Evolutionary conservation across 1,140 invertebrate genomes (phyloP), one percentile per base, ranked within the genome.

Genomic region (Zeugodacus cucurbitae): DNA sequence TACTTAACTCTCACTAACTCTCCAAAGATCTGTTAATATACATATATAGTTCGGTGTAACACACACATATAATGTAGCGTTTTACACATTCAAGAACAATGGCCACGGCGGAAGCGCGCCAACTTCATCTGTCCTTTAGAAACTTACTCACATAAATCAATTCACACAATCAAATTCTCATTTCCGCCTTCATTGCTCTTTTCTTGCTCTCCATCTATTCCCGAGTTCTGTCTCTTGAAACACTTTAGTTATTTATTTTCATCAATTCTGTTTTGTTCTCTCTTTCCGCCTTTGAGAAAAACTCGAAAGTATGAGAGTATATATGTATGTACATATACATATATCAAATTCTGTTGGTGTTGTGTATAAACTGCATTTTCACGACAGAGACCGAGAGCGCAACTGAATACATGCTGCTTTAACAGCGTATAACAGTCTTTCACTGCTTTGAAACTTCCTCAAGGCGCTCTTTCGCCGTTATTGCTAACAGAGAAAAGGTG

Each of bases 241-340:
- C 41, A 48, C 20, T 17, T 82, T 54, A 48, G 44, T 48, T 8
- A 3, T 41, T 82, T 82, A 44, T 17, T 44, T 44, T 82, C 74
- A 82, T 82, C 74, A 48, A 41, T 48, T 82, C 44, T 82, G 74
- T 82, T 82, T 48, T 82, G 41, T 29, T 82, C 41, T n/a, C 41
- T 48, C n/a, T 82, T 48, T 82, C 44, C 74, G 22, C 22, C 0
- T 82, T 7, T 11, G 37, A 29, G 34, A 3, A 32, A 67, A 74
- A 48, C 11, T 34, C 1, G 32, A 78, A 4, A 48, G 7, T 29
- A n/a, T 82, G 11, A 48, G 41, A 67, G 37, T 41, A 82, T 1
- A 26, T 0, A 48, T 17, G 22, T 41, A 48, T 8, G 4, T 22
- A n/a, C 1, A 37, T 44, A 2, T n/a, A 3, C n/a, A n/a, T 4